Evolutionary conservation across 2,113 vertebrate genomes (phyloP).

Genomic region (Tachysurus vachellii): DNA sequence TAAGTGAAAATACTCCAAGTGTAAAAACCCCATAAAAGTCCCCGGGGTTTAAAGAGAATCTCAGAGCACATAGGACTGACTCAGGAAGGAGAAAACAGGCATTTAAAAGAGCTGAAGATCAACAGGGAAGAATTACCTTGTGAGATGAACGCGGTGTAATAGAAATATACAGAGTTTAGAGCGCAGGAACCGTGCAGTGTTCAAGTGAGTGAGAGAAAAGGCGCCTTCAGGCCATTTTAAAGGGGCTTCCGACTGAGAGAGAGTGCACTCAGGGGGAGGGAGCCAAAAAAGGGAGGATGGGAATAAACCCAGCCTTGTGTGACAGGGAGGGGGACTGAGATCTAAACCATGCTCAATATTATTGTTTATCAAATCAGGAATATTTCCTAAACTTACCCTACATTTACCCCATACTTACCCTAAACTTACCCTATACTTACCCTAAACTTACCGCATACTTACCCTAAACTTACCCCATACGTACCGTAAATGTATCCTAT

Average conservation of each 20-base stretch:
- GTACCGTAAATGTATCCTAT: too few species aligned
- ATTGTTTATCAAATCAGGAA: not conserved
- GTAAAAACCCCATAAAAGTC: not conserved
- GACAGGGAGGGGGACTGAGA: not conserved
- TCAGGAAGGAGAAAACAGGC: too few species aligned
- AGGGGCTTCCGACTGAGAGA: constrained; percentile 35
- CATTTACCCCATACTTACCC: too few species aligned
- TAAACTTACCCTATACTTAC: too few species aligned
- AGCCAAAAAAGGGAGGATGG: constrained; percentile 6
- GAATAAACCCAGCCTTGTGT: constrained; percentile 9
- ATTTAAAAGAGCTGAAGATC: not conserved
- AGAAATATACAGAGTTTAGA: not conserved
- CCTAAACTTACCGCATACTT: too few species aligned
- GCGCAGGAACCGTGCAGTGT: constrained; percentile 11
- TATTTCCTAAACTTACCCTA: not conserved
- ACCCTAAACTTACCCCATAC: too few species aligned
- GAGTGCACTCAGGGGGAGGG: constrained; percentile 27
- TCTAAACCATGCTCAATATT: not conserved
- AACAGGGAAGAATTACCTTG: not conserved
- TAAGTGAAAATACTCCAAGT: not conserved
- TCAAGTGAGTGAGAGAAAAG: constrained; percentile 29
- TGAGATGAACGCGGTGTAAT: not conserved
- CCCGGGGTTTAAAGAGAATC: not conserved
- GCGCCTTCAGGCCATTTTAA: constrained; percentile 45
- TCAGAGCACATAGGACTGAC: not conserved